These are phyloP conservation scores for Caenorhabditis inopinata DNA, from an alignment of 1,140 invertebrate genomes.

Conservation along the genomic window DNA sequence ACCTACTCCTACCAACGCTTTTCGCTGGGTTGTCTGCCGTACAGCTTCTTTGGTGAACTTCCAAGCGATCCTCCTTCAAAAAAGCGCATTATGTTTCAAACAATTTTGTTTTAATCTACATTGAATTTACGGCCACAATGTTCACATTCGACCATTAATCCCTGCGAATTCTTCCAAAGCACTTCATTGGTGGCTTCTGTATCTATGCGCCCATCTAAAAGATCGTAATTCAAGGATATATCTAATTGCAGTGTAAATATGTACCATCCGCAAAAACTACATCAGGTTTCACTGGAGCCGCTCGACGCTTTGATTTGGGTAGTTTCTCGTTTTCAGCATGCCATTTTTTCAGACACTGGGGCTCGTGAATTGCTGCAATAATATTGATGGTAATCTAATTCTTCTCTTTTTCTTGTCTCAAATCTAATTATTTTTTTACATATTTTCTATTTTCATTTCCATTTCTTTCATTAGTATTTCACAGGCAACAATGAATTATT, in stretches of 20 bases:
- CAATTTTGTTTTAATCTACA: neutral
- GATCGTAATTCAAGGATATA: neutral
- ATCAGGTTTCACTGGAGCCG: constrained; percentile 73
- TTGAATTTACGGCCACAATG: constrained; percentile 70
- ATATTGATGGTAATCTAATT: too few species aligned
- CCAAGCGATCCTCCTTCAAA: constrained; percentile 74
- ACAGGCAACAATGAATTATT: too few species aligned
- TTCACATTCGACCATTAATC: constrained; percentile 72
- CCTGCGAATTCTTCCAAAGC: constrained; percentile 72
- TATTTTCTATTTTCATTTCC: neutral
- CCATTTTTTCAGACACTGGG: constrained; percentile 79
- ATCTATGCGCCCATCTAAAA: constrained; percentile 67
- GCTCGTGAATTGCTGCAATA: constrained; percentile 73
- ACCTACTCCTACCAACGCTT: constrained; percentile 27
- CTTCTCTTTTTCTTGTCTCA: too few species aligned
- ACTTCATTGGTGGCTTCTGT: constrained; percentile 70
- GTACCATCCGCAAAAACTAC: constrained; percentile 69
- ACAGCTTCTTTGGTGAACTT: constrained; percentile 74
- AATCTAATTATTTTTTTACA: neutral
- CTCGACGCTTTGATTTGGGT: constrained; percentile 71
- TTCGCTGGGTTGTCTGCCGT: constrained; percentile 65
- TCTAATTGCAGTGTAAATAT: constrained; percentile 55
- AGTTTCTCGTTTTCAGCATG: constrained; percentile 74
- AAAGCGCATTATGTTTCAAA: constrained; percentile 50
- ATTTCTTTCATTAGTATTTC: neutral